Conservation (phyloP, 2,797 vertebrate genomes). For the Thaleichthys pacificus region DNA sequence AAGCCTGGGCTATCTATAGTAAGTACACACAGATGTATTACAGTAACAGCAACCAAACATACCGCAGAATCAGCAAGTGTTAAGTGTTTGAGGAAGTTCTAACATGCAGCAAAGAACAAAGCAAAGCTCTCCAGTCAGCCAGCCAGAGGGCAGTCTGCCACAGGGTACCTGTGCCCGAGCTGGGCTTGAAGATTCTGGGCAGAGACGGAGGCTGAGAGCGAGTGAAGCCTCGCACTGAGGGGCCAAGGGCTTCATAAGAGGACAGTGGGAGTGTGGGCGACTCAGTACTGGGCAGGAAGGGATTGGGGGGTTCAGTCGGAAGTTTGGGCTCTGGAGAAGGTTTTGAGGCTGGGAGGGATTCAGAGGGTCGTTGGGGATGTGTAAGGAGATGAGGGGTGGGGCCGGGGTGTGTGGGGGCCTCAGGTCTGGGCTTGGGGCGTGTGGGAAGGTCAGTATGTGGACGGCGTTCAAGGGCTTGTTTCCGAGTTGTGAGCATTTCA, state of each 20-base stretch:
- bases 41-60: background rate
- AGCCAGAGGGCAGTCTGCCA: constrained; percentile 29
- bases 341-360: background rate
- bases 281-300: constrained; percentile 4
- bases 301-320: background rate
- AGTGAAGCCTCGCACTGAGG: constrained; percentile 21
- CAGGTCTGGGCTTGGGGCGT: constrained; percentile 26
- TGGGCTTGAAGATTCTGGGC: constrained; percentile 76
- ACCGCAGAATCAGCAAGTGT: background rate
- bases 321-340: background rate
- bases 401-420: constrained; percentile 19
- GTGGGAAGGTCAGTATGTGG: too few relatives aligned
- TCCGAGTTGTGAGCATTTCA: background rate
- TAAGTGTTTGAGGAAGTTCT: constrained; percentile 1
- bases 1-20: background rate
- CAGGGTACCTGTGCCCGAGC: constrained; percentile 68
- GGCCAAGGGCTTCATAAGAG: constrained; percentile 33
- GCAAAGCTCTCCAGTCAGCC: background rate
- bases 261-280: constrained; percentile 18
- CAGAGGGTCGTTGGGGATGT: background rate
- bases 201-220: constrained; percentile 71
- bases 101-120: constrained; percentile 22
- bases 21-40: background rate
- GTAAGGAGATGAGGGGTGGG: constrained; percentile 6
- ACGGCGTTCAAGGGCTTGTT: too few relatives aligned